These are phyloP conservation scores for Forficula auricularia DNA, from an alignment of 1,140 invertebrate genomes.

Conservation along the genomic window DNA sequence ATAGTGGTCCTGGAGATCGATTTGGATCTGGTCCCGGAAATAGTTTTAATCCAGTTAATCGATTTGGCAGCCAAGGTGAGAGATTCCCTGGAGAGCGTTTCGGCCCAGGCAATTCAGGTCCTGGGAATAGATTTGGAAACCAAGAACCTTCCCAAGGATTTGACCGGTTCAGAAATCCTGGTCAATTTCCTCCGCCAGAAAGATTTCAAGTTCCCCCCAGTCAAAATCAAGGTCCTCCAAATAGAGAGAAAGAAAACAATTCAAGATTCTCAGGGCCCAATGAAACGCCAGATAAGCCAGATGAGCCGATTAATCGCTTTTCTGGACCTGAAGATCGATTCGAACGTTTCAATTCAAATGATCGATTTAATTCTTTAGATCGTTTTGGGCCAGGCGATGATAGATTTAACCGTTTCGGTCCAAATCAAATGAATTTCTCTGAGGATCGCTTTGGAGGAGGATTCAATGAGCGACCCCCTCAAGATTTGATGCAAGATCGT, in stretches of 20 bases:
- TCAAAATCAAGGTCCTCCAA: no score
- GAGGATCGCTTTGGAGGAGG: no score
- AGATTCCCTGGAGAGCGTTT: not conserved
- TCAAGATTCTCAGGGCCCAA: slow-evolving; percentile 5
- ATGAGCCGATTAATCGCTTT: slow-evolving; percentile 2
- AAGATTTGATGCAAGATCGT: no score
- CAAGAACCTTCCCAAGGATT: no score
- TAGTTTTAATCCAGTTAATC: not conserved
- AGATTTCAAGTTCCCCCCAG: no score
- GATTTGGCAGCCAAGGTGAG: not conserved
- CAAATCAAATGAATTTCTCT: no score
- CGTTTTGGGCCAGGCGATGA: not conserved
- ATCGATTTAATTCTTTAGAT: not conserved
- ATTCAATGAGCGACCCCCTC: no score
- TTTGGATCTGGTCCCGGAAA: not conserved
- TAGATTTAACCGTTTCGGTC: not conserved
- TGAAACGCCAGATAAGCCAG: slow-evolving; percentile 5
- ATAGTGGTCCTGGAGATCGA: not conserved
- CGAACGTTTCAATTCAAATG: not conserved
- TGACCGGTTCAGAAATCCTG: no score
- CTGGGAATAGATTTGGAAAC: not conserved
- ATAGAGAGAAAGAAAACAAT: not conserved
- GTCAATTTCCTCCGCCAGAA: no score
- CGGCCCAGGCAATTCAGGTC: not conserved
- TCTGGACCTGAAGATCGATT: slow-evolving; percentile 6